Evolutionary conservation across 2,888 invertebrate genomes (phyloP).

Genomic region (Isoperla grammatica): DNA sequence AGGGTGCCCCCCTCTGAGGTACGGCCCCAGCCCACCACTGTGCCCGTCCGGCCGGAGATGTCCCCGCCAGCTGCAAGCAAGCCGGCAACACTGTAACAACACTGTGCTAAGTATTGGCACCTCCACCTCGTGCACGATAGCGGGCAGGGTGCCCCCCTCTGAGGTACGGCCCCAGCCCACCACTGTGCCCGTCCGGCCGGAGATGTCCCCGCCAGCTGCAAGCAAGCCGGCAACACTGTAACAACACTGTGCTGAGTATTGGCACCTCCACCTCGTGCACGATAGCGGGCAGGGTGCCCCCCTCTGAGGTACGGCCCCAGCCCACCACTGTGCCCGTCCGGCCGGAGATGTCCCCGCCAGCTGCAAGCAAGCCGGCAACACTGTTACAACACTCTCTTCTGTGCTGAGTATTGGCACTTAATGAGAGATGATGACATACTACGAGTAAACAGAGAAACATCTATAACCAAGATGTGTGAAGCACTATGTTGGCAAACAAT

Average conservation of each 20-base stretch:
- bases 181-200: constrained; percentile 68
- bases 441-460: too few relatives aligned
- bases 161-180: constrained; percentile 83
- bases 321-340: constrained; percentile 74
- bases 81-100: too few relatives aligned
- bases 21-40: constrained; percentile 83
- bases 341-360: constrained; percentile 44
- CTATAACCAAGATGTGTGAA: too few relatives aligned
- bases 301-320: constrained; percentile 80
- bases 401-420: too few relatives aligned
- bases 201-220: constrained; percentile 14
- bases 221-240: too few relatives aligned
- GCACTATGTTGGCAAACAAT: too few relatives aligned
- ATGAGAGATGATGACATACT: too few relatives aligned
- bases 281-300: constrained; percentile 69
- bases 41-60: constrained; percentile 59
- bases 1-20: constrained; percentile 75
- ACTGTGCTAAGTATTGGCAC: constrained; percentile 77
- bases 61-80: constrained; percentile 14
- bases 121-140: constrained; percentile 73
- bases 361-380: too few relatives aligned
- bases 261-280: constrained; percentile 83
- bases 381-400: too few relatives aligned
- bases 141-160: constrained; percentile 74
- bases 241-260: constrained; percentile 68